Evolutionary conservation across 2,113 vertebrate genomes (phyloP).

Genomic region (Leptosomus discolor): DNA sequence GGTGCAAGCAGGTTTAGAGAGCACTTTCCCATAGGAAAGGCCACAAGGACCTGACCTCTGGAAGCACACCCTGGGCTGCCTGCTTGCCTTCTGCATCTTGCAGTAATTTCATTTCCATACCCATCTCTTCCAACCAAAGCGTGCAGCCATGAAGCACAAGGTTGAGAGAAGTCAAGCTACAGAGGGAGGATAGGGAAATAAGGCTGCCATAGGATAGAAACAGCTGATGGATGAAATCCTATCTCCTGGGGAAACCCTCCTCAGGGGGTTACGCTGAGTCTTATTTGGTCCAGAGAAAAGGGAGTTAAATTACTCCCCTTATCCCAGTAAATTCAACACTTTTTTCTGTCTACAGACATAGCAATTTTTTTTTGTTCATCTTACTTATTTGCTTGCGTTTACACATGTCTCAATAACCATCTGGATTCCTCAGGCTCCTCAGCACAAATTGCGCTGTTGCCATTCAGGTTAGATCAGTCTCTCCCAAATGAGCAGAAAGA

Average conservation of each 20-base stretch:
- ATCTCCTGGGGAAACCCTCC: background rate
- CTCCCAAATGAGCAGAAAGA: background rate
- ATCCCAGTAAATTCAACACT: background rate
- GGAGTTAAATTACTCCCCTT: background rate
- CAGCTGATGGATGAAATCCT: background rate
- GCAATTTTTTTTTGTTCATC: background rate
- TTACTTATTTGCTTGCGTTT: background rate
- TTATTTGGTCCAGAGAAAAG: background rate
- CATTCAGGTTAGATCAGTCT: background rate
- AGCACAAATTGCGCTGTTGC: background rate
- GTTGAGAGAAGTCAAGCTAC: background rate
- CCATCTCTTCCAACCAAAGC: background rate
- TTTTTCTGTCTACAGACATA: background rate
- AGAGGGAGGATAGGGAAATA: background rate
- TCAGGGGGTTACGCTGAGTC: background rate
- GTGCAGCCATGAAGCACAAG: background rate
- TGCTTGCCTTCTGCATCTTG: background rate
- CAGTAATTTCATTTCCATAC: slow-evolving; percentile 24
- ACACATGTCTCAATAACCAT: background rate
- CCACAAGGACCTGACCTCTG: slow-evolving; percentile 41
- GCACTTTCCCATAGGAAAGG: slow-evolving; percentile 68
- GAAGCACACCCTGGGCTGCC: background rate
- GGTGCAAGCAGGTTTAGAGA: slow-evolving; percentile 17
- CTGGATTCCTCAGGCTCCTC: background rate
- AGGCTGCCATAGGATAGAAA: background rate